These are phyloP conservation scores for Channallabes apus DNA, from an alignment of 2,797 vertebrate species.

Conservation along the genomic window DNA sequence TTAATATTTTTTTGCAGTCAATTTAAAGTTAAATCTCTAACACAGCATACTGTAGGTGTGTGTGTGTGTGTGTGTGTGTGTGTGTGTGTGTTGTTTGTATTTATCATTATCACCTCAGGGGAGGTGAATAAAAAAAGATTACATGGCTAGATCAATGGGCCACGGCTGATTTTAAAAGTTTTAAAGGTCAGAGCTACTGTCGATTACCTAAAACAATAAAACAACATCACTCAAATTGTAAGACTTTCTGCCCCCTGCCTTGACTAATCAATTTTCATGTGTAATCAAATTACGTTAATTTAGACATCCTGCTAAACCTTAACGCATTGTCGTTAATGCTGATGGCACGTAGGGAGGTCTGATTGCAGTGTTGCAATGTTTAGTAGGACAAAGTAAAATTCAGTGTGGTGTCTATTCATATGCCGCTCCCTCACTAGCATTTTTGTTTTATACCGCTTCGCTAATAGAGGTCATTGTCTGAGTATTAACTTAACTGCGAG, in stretches of 20 bases:
- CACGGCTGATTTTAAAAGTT: conserved; percentile 9
- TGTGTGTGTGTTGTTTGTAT: conserved; percentile 37
- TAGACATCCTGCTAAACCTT: conserved; percentile 27
- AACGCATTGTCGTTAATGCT: conserved; percentile 2
- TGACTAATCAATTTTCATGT: conserved; percentile 39
- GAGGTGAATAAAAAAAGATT: conserved; percentile 17
- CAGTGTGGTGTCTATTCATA: neutral
- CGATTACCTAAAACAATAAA: conserved; percentile 37
- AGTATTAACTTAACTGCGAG: neutral
- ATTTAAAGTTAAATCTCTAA: too few relatives aligned
- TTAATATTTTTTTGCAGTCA: too few relatives aligned
- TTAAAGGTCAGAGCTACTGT: conserved; percentile 39
- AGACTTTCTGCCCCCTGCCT: conserved; percentile 15
- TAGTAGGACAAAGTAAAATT: neutral
- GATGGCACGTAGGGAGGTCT: neutral
- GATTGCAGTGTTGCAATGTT: conserved; percentile 6
- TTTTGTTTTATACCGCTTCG: neutral
- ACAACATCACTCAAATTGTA: neutral
- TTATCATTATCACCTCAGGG: conserved; percentile 38
- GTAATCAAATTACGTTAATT: conserved; percentile 48
- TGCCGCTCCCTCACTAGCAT: neutral
- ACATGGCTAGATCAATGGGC: conserved; percentile 6
- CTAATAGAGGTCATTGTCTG: neutral
- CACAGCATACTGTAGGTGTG: neutral
- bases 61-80: neutral